These are phyloP conservation scores for Tetramorium alpestre DNA, from an alignment of 1,140 invertebrate species.

Conservation along the genomic window DNA sequence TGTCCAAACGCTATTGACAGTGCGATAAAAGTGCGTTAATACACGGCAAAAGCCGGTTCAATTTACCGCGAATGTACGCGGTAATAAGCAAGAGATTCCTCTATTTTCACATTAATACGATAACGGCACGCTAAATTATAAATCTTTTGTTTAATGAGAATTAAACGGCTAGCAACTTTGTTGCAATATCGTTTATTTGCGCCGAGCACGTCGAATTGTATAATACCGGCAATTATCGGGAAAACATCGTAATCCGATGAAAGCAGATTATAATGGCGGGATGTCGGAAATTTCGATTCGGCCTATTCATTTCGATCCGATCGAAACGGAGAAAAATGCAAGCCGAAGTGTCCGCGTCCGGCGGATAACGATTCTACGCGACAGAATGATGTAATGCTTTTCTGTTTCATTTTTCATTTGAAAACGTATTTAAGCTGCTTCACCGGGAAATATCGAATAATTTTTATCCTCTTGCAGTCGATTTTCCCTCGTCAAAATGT, in stretches of 20 bases:
- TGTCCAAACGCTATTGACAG: conserved; percentile 26
- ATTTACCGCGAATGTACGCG: conserved; percentile 37
- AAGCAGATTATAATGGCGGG: conserved; percentile 45
- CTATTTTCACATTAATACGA: conserved; percentile 51
- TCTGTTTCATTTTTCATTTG: conserved; percentile 46
- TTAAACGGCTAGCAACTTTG: conserved; percentile 38
- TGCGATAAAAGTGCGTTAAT: conserved; percentile 42
- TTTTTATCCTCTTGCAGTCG: not conserved
- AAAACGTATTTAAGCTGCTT: conserved; percentile 35
- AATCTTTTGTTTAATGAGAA: conserved; percentile 54
- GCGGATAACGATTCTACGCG: conserved; percentile 18
- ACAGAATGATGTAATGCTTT: conserved; percentile 49
- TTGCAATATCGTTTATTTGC: conserved; percentile 27
- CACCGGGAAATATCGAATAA: conserved; percentile 1
- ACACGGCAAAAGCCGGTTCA: conserved; percentile 32
- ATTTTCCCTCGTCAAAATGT: not conserved
- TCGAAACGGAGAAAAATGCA: conserved; percentile 18
- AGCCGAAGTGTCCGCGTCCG: conserved; percentile 19
- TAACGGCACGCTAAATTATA: conserved; percentile 44
- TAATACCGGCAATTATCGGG: conserved; percentile 53
- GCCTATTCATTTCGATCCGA: conserved; percentile 24
- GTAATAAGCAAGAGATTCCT: conserved; percentile 28
- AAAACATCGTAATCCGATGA: conserved; percentile 36
- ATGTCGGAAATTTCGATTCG: conserved; percentile 24
- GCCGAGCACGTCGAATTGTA: conserved; percentile 31